Conservation (phyloP, 2,113 vertebrate genomes). For the Numida meleagris region DNA sequence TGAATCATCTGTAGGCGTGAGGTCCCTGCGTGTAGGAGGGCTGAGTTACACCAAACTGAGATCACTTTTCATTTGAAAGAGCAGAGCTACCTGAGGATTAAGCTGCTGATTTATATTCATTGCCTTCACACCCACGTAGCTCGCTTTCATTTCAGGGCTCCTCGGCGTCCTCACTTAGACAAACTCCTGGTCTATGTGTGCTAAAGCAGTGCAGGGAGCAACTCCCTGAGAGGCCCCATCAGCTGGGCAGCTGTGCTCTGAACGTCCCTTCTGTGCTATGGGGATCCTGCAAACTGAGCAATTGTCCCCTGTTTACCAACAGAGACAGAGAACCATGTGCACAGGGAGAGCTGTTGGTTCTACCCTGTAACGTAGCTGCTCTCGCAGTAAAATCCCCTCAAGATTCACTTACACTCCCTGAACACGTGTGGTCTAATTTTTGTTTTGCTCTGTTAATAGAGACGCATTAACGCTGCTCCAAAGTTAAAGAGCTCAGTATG, state of each 20-base stretch:
- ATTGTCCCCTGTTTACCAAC: too few species aligned
- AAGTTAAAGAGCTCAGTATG: neutral
- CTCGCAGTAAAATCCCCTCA: neutral
- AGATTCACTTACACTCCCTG: neutral
- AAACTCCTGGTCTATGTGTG: neutral
- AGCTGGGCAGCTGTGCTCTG: neutral
- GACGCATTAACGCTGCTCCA: neutral
- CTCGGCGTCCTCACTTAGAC: neutral
- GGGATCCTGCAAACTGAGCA: too few species aligned
- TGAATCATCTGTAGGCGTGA: neutral
- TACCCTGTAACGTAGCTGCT: neutral
- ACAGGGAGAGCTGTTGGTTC: neutral
- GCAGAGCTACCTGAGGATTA: neutral
- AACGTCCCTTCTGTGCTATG: neutral
- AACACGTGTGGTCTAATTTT: accelerated
- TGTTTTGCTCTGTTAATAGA: neutral
- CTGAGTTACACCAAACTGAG: neutral
- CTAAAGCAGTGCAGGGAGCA: neutral
- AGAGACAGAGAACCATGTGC: too few species aligned
- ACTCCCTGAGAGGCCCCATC: neutral
- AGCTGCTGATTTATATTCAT: accelerated
- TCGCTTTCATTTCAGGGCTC: neutral
- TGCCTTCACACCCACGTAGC: neutral
- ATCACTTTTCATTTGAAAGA: neutral
- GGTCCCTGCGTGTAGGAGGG: neutral